Percentiles rank a stretch among this genome's conserved stretches.
Evolutionary conservation across 2,113 vertebrate species (phyloP).

Genomic region (Bujurquina vittata): DNA sequence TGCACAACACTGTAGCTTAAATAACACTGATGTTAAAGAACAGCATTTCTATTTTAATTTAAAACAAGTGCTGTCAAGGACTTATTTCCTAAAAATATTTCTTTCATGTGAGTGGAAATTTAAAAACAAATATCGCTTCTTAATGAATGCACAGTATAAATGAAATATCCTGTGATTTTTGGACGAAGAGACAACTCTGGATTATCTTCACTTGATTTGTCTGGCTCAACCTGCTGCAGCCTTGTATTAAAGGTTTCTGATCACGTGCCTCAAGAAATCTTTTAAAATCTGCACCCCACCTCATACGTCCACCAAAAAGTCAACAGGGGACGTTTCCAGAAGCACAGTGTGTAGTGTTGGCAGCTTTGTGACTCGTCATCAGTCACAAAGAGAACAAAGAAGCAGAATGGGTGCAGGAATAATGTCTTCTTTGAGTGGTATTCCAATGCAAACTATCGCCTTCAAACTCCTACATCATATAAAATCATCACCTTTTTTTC

Average conservation of each 20-base stretch:
- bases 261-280: background rate
- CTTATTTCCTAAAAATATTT: background rate
- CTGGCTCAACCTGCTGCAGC: background rate
- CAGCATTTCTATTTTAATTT: background rate
- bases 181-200: background rate
- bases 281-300: too few relatives aligned
- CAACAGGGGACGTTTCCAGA: too few relatives aligned
- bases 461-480: conserved; percentile 33
- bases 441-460: background rate
- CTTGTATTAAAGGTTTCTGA: background rate
- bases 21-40: background rate
- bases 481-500: conserved; percentile 25
- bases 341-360: background rate
- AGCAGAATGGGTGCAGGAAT: background rate
- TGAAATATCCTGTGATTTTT: background rate
- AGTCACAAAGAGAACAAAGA: background rate
- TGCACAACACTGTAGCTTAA: too few relatives aligned
- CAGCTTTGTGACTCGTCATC: background rate
- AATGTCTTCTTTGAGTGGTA: background rate
- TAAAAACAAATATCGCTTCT: background rate
- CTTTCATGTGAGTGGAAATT: background rate
- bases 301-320: background rate
- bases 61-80: background rate
- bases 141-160: background rate
- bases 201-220: background rate